Base-by-base conservation (phyloP, 2,113 vertebrate genomes). In the Rana temporaria region DNA sequence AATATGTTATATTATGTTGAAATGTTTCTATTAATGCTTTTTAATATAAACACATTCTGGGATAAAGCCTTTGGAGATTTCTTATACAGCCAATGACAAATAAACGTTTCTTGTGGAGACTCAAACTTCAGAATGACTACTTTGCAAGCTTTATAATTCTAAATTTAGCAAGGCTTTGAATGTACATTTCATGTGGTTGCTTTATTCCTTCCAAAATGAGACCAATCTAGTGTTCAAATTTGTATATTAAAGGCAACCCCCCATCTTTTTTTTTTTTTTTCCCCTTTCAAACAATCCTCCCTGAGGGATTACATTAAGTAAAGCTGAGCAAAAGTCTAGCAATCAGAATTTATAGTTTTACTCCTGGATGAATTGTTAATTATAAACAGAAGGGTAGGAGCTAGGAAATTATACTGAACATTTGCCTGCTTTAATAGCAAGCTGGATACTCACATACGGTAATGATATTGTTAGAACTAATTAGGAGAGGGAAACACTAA, bases 371-470 rank as follows among this genome's bases (percentile, higher is more conserved):
- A 71, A 71, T 81, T 69, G 78, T 80, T 80, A 80, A 80, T 80
- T 80, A 81, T 72, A 69, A 72, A 81, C 79, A 81, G 53, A 81
- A 69, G 57, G 66, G 79, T 48, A 81, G 38, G 53, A 67, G 63
- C 52, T 56, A 55, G 68, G 42, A 72, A 81, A 64, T 72, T 16
- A 72, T 72, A 63, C 7, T 52, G 67, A 71, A 81, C 78, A 81
- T 71, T 71, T 81, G 79, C 57, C 59, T 81, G 38, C 57, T 81
- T 55, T 81, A 81, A 81, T 53, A 63, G 79, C 57, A 63, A 22
- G 16, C 67, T 62, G 66, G 14, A 62, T 71, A 14, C 59, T 65
- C 64, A 62, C 78, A 80, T 62, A 80, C 55, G 56, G 66, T 71
- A 80, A 70, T 26, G 67, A 70, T 80, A 59, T 60, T 20, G 38